A percentile compares a stretch with the other conserved stretches of the same genome.
Evolutionary conservation across 2,113 vertebrate species (phyloP).

Genomic region (Pelmatolapia mariae): DNA sequence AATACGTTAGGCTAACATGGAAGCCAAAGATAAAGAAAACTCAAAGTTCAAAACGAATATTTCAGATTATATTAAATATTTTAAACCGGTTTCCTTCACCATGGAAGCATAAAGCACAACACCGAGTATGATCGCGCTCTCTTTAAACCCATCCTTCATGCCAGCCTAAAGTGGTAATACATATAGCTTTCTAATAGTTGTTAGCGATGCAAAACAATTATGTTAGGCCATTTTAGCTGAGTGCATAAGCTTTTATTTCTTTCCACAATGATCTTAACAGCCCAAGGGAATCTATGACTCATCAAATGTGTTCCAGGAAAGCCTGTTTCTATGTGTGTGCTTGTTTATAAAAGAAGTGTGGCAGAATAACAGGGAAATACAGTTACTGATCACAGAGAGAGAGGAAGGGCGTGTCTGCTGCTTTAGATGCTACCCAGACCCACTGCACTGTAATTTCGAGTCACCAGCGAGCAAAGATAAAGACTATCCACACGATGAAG

Average conservation of each 20-base stretch:
- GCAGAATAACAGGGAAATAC: background rate
- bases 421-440: background rate
- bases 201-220: background rate
- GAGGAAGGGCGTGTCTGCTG: background rate
- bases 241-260: background rate
- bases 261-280: background rate
- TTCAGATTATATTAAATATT: background rate
- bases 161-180: background rate
- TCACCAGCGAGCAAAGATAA: slow-evolving; percentile 1
- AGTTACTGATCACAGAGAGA: background rate
- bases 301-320: background rate
- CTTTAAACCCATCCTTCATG: background rate
- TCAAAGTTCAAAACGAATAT: background rate
- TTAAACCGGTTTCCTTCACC: background rate
- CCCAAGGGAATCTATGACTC: background rate
- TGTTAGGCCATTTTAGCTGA: background rate
- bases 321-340: background rate
- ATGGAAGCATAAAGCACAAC: background rate
- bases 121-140: accelerated
- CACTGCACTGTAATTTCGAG: background rate
- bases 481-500: background rate
- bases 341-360: background rate
- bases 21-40: background rate
- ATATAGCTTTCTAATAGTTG: background rate
- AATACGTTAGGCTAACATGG: background rate